phyloP scores from a whole-genome alignment of 2,113 vertebrate species.

The Bos indicus region DNA sequence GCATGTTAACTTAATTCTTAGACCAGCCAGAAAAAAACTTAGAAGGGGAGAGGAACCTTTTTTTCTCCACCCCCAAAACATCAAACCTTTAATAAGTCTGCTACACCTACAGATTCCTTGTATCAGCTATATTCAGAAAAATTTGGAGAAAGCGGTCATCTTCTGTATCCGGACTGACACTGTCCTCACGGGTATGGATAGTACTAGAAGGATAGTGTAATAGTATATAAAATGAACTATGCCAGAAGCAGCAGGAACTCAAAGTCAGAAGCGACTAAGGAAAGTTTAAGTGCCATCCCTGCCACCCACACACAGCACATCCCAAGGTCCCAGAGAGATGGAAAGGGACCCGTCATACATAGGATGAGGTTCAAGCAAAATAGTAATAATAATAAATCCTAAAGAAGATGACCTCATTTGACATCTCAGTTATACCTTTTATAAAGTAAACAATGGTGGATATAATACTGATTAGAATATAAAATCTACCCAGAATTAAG shows the following conservation, averaged over 20 bases:
- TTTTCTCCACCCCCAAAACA: background rate
- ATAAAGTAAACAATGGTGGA: background rate
- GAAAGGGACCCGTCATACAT: background rate
- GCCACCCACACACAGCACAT: background rate
- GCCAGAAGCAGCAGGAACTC: background rate
- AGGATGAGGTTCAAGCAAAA: background rate
- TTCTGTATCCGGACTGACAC: background rate
- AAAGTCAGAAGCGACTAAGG: background rate
- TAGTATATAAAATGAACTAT: background rate
- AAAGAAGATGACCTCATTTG: background rate
- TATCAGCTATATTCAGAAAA: background rate
- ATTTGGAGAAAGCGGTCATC: background rate
- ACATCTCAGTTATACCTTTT: background rate
- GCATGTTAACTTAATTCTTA: background rate
- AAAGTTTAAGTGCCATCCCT: background rate
- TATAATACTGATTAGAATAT: background rate
- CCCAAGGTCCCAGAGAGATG: background rate
- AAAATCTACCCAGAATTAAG: background rate
- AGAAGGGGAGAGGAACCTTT: background rate
- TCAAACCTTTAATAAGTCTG: background rate
- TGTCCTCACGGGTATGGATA: background rate
- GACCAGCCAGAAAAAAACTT: background rate
- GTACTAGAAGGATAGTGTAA: background rate
- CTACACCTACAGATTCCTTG: background rate
- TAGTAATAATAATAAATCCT: background rate